Percentiles rank a stretch among this genome's conserved stretches.
Conservation (phyloP, 2,113 vertebrate genomes). For the Nothocercus julius region DNA sequence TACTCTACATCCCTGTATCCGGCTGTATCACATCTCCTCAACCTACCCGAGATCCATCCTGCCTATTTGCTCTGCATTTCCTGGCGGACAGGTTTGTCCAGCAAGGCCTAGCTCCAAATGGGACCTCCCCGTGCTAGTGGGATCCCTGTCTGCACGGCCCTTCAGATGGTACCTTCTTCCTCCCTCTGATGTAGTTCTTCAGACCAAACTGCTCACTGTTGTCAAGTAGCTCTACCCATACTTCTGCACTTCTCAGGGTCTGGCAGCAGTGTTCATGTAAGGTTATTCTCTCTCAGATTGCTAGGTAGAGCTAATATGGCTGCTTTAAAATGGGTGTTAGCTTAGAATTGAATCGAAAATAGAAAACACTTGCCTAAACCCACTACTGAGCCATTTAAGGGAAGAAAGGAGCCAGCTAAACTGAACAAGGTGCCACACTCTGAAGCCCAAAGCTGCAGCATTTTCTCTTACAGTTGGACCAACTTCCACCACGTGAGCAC, state of each 20-base stretch:
- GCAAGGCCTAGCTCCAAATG: not conserved
- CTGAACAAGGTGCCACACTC: conserved; percentile 17
- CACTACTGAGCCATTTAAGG: not conserved
- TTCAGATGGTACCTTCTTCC: not conserved
- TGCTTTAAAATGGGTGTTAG: conserved; percentile 14
- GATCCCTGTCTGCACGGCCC: not conserved
- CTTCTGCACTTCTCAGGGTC: not conserved
- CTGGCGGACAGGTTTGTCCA: not conserved
- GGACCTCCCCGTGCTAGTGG: not conserved
- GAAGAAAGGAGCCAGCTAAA: not conserved
- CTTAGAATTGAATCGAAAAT: conserved; percentile 8
- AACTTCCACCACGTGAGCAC: not conserved
- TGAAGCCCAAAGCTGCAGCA: not conserved
- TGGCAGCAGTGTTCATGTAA: not conserved
- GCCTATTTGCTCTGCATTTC: not conserved
- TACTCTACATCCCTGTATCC: rapidly evolving
- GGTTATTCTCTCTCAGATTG: not conserved
- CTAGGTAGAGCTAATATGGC: not conserved
- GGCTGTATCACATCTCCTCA: not conserved
- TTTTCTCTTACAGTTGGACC: conserved; percentile 1
- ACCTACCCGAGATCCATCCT: not conserved
- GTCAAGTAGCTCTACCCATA: not conserved
- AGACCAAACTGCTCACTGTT: not conserved
- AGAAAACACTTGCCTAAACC: conserved; percentile 19
- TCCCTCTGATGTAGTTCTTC: not conserved